phyloP scores from a whole-genome alignment of 2,113 vertebrate genomes.

The Sylvia atricapilla region DNA sequence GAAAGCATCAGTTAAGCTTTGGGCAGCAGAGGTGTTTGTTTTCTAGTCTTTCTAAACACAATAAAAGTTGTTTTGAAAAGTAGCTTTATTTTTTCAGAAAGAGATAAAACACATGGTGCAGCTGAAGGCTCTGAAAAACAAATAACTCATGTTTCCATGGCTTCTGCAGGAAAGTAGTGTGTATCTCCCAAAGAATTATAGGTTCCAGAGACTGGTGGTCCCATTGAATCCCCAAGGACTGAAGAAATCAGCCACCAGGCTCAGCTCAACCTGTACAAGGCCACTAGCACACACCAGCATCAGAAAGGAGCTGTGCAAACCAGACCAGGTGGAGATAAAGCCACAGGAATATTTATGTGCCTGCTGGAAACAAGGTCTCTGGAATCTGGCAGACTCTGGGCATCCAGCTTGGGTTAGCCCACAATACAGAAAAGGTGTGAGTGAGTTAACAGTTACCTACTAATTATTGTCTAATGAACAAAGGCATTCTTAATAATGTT shows the following conservation, averaged over 20 bases:
- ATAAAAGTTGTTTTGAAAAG: not conserved
- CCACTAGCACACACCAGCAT: not conserved
- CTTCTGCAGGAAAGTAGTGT: not conserved
- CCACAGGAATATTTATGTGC: rapidly evolving
- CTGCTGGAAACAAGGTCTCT: not conserved
- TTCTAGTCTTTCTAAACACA: not conserved
- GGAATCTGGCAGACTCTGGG: not conserved
- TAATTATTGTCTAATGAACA: not conserved
- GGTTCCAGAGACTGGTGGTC: not conserved
- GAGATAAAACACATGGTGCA: not conserved
- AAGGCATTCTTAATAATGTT: not conserved
- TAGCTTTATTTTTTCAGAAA: not conserved
- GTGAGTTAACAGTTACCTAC: not conserved
- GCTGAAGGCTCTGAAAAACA: not conserved
- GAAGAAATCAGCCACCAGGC: not conserved
- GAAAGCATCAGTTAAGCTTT: not conserved
- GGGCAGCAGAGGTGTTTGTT: not conserved
- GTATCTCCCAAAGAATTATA: not conserved
- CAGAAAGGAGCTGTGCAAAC: not conserved
- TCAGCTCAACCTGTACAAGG: not conserved
- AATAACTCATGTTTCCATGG: not conserved
- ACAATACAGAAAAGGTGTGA: rapidly evolving
- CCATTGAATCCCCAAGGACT: not conserved
- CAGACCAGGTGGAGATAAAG: rapidly evolving
- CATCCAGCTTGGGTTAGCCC: not conserved